Conservation (phyloP, 2,888 invertebrate genomes). For the Julus scandinavius region DNA sequence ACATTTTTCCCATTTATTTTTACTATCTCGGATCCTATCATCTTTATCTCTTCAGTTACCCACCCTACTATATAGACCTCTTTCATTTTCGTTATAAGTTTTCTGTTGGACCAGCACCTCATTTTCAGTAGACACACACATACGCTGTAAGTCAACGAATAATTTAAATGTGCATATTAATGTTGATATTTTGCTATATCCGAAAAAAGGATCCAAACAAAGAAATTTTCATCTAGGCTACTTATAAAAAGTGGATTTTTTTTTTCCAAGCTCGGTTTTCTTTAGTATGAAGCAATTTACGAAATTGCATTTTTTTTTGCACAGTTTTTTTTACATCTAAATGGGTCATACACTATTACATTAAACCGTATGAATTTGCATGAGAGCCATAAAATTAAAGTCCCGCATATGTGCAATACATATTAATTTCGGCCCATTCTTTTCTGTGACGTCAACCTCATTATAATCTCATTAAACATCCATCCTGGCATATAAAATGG, state of each 20-base stretch:
- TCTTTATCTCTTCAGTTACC: not conserved
- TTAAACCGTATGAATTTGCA: conserved; percentile 44
- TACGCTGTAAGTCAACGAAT: conserved; percentile 20
- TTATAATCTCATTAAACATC: conserved; percentile 46
- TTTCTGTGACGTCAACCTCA: conserved; percentile 43
- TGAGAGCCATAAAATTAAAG: conserved; percentile 42
- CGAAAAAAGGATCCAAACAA: conserved; percentile 24
- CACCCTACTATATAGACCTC: not conserved
- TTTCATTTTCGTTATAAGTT: conserved; percentile 10
- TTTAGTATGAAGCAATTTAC: conserved; percentile 29
- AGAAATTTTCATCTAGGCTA: conserved; percentile 37
- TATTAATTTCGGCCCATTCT: conserved; percentile 30
- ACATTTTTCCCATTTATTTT: conserved; percentile 25
- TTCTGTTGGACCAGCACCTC: not conserved
- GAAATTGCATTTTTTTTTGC: conserved; percentile 44
- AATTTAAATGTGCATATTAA: conserved; percentile 45
- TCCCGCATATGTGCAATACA: conserved; percentile 40
- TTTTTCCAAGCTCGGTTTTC: conserved; percentile 9
- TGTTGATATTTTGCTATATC: conserved; percentile 35
- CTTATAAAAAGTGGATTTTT: conserved; percentile 35
- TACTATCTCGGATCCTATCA: conserved; percentile 8
- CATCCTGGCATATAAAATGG: conserved; percentile 44
- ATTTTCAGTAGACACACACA: not conserved
- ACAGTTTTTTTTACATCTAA: conserved; percentile 14
- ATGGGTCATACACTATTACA: conserved; percentile 45